A percentile compares a stretch with the other conserved stretches of the same genome.
Conservation (phyloP, 2,888 invertebrate species). For the Sturmia bella region DNA sequence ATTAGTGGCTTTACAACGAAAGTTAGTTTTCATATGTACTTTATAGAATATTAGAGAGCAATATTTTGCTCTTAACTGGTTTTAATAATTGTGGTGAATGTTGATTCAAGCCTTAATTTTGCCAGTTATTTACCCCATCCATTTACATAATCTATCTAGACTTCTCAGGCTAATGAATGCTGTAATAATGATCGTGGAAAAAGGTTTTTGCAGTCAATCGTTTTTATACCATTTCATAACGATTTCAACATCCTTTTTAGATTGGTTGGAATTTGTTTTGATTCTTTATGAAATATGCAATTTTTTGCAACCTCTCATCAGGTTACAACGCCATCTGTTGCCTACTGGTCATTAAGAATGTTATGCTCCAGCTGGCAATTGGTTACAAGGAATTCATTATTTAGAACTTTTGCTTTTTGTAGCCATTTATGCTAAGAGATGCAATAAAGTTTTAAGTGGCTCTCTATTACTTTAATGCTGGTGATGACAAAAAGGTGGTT, state of each 20-base stretch:
- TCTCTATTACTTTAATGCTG: slow-evolving; percentile 23
- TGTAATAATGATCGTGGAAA: not conserved
- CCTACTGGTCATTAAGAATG: slow-evolving; percentile 28
- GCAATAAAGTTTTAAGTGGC: slow-evolving; percentile 14
- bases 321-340: slow-evolving; percentile 47
- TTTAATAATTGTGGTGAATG: slow-evolving; percentile 28
- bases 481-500: not conserved
- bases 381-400: slow-evolving; percentile 18
- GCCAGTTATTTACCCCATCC: slow-evolving; percentile 1
- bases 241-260: slow-evolving; percentile 45
- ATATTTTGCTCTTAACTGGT: slow-evolving; percentile 22
- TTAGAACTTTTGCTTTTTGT: not conserved
- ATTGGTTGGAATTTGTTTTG: slow-evolving; percentile 15
- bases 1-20: slow-evolving; percentile 43
- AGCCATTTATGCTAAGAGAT: slow-evolving; percentile 9
- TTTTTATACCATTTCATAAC: slow-evolving; percentile 13
- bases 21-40: slow-evolving; percentile 21
- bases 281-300: not conserved
- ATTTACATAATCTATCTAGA: slow-evolving; percentile 64
- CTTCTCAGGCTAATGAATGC: slow-evolving; percentile 20
- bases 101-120: slow-evolving; percentile 9
- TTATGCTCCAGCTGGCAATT: slow-evolving; percentile 15
- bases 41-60: slow-evolving; percentile 16
- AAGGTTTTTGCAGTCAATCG: slow-evolving; percentile 30
- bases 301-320: not conserved